Percentiles rank a stretch among this genome's conserved stretches.
phyloP scores from a whole-genome alignment of 2,888 invertebrate species.

The Cerastoderma edule region DNA sequence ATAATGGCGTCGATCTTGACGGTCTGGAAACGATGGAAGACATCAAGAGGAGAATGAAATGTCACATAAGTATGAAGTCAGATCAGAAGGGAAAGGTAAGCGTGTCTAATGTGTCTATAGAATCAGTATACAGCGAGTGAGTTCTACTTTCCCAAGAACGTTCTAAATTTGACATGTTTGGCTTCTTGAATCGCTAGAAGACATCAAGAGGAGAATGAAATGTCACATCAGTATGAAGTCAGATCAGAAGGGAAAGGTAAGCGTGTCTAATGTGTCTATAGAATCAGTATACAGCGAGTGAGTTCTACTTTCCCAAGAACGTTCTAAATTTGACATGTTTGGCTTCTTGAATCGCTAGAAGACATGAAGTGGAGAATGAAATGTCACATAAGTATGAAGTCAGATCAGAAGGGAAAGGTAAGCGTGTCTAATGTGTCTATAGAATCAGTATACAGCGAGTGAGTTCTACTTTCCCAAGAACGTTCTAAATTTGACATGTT shows the following conservation, averaged over 20 bases:
- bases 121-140: too few relatives aligned
- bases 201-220: constrained; percentile 42
- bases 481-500: too few relatives aligned
- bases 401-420: constrained; percentile 40
- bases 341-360: constrained; percentile 34
- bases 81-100: constrained; percentile 40
- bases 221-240: constrained; percentile 41
- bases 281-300: too few relatives aligned
- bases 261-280: not conserved
- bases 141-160: too few relatives aligned
- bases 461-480: too few relatives aligned
- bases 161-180: too few relatives aligned
- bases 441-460: too few relatives aligned
- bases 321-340: too few relatives aligned
- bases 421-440: not conserved
- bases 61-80: constrained; percentile 36
- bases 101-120: not conserved
- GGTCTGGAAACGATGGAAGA: constrained; percentile 38
- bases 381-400: constrained; percentile 41
- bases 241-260: constrained; percentile 40
- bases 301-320: too few relatives aligned
- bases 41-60: constrained; percentile 43
- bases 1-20: constrained; percentile 32
- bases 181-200: constrained; percentile 36
- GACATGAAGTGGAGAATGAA: constrained; percentile 44